Evolutionary conservation across 2,113 vertebrate genomes (phyloP).

Genomic region (Carassius gibelio): DNA sequence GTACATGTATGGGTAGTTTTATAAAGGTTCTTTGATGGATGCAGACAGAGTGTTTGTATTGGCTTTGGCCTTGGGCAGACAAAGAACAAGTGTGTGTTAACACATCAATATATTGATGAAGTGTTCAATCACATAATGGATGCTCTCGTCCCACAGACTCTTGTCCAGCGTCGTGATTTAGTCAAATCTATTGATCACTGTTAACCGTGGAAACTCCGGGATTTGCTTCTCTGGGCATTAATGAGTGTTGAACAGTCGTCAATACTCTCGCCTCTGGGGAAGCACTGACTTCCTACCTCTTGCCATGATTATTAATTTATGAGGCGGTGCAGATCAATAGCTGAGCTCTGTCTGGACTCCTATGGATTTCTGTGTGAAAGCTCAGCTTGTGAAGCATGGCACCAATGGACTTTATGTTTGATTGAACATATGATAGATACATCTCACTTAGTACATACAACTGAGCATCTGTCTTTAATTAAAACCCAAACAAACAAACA

Average conservation of each 20-base stretch:
- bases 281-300: conserved; percentile 27
- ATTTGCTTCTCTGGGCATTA: conserved; percentile 34
- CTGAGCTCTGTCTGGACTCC: conserved; percentile 39
- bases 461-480: not conserved
- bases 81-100: conserved; percentile 32
- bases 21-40: not conserved
- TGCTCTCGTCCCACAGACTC: conserved; percentile 41
- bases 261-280: conserved; percentile 54
- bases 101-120: conserved; percentile 52
- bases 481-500: not conserved
- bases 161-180: conserved; percentile 19
- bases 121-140: conserved; percentile 41
- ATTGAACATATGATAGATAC: not conserved
- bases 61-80: conserved; percentile 29
- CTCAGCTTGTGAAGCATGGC: conserved; percentile 47
- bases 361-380: conserved; percentile 65
- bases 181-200: conserved; percentile 42
- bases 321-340: conserved; percentile 50
- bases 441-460: not conserved
- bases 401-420: not conserved
- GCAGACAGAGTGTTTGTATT: conserved; percentile 4
- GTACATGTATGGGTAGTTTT: not conserved
- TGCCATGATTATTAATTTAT: conserved; percentile 25
- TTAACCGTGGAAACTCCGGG: not conserved
- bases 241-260: conserved; percentile 30